Percentiles rank a stretch among this genome's conserved stretches.
phyloP scores from a whole-genome alignment of 1,140 invertebrate genomes.

The Sinella curviseta region DNA sequence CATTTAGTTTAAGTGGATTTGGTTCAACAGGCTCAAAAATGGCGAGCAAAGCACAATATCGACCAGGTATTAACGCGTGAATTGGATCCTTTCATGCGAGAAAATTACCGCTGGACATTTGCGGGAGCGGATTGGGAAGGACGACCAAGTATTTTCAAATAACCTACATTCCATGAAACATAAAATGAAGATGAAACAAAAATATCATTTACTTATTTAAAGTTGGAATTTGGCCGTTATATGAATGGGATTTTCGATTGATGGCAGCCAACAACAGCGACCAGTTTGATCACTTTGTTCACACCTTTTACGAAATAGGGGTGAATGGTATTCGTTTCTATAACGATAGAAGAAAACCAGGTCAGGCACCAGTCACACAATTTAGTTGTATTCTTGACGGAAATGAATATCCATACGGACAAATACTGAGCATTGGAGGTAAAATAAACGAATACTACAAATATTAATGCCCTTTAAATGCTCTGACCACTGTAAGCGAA shows the following conservation, averaged over 20 bases:
- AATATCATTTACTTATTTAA: not conserved
- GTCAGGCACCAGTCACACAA: not conserved
- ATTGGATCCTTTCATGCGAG: not conserved
- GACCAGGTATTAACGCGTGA: not conserved
- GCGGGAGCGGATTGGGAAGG: not conserved
- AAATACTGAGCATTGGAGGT: not conserved
- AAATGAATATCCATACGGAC: not conserved
- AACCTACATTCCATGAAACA: not conserved
- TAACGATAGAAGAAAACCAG: not conserved
- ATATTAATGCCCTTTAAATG: not conserved
- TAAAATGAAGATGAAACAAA: not conserved
- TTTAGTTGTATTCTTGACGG: not conserved
- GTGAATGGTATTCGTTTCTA: not conserved
- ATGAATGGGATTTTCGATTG: conserved; percentile 3
- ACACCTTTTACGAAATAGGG: not conserved
- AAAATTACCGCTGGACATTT: not conserved
- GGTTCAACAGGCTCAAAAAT: not conserved
- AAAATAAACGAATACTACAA: not conserved
- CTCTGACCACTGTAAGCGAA: too few species aligned
- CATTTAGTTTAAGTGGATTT: not conserved
- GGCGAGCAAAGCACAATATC: not conserved
- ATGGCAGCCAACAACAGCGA: not conserved
- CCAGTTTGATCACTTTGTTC: not conserved
- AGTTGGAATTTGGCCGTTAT: not conserved
- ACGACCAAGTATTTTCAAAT: not conserved